A percentile compares a stretch with the other conserved stretches of the same genome.
Evolutionary conservation across 2,888 invertebrate genomes (phyloP).

Genomic region (Synergus japonicus): DNA sequence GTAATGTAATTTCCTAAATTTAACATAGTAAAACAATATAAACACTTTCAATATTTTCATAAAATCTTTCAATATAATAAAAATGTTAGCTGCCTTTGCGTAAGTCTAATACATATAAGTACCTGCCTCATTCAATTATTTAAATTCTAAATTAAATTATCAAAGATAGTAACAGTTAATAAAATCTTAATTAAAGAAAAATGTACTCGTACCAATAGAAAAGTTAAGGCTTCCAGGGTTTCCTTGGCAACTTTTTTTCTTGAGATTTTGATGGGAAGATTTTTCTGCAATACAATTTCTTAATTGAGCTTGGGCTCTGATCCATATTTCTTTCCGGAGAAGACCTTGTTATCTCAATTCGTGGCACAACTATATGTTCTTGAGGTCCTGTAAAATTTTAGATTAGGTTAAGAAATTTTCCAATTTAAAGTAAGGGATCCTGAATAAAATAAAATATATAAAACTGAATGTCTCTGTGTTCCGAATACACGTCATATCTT

Average conservation of each 20-base stretch:
- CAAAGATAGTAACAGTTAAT: not conserved
- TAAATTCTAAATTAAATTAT: not conserved
- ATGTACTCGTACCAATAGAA: not conserved
- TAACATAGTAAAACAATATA: not conserved
- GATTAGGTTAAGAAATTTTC: not conserved
- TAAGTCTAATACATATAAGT: too few relatives aligned
- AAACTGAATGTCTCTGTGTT: too few relatives aligned
- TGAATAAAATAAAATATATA: too few relatives aligned
- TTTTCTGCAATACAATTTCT: not conserved
- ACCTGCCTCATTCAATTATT: not conserved
- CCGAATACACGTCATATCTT: not conserved
- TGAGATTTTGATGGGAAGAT: not conserved
- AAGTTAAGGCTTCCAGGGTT: constrained; percentile 10
- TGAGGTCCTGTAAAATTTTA: not conserved
- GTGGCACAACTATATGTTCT: not conserved
- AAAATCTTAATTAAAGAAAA: not conserved
- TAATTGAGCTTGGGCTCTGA: not conserved
- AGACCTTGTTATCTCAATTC: not conserved
- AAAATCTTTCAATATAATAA: not conserved
- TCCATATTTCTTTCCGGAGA: constrained; percentile 5
- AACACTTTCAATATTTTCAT: not conserved
- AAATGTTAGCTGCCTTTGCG: not conserved
- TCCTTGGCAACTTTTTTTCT: not conserved
- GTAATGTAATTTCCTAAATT: not conserved
- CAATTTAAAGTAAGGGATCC: not conserved